Evolutionary conservation across 2,113 vertebrate species (phyloP).

Genomic region (Nycticebus coucang): DNA sequence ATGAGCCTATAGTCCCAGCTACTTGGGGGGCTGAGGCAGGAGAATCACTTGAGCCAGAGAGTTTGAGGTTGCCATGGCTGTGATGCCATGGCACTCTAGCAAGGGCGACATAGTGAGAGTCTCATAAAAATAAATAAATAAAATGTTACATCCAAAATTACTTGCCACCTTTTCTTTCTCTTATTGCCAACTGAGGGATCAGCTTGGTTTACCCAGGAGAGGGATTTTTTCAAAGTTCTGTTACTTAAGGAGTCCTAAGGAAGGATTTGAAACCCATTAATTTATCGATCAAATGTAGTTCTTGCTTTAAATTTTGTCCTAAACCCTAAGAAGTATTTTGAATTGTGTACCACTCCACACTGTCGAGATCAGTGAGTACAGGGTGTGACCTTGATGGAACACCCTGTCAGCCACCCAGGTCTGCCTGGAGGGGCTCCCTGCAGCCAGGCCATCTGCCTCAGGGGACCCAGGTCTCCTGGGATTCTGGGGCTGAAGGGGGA

Average conservation of each 20-base stretch:
- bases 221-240: not conserved
- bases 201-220: not conserved
- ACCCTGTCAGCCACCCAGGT: rapidly evolving
- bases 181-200: not conserved
- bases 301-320: not conserved
- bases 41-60: too few species aligned
- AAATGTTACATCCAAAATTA: rapidly evolving
- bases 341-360: too few species aligned
- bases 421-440: rapidly evolving
- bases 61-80: too few species aligned
- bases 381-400: rapidly evolving
- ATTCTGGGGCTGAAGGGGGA: not conserved
- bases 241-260: not conserved
- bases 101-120: too few species aligned
- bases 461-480: not conserved
- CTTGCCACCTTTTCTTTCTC: not conserved
- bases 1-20: too few species aligned
- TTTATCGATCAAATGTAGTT: not conserved
- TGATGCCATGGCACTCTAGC: too few species aligned
- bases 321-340: too few species aligned
- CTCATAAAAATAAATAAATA: not conserved
- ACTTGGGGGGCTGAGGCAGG: too few species aligned
- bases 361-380: rapidly evolving
- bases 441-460: rapidly evolving
- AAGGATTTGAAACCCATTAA: too few species aligned